phyloP scores from a whole-genome alignment of 1,140 invertebrate genomes.

The Drosophila lacteicornis region DNA sequence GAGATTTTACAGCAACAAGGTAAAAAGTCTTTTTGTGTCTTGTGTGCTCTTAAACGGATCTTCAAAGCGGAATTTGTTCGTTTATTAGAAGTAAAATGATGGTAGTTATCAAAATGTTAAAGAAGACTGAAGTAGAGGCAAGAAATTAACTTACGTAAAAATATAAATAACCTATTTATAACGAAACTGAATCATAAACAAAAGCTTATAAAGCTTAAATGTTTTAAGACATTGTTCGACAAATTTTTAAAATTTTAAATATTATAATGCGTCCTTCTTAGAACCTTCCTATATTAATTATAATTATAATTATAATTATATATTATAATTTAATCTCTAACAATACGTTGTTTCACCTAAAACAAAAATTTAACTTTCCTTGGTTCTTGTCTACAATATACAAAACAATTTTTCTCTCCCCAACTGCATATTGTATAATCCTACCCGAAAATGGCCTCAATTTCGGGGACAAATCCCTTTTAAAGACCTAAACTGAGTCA shows the following conservation, averaged over 20 bases:
- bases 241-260: no score
- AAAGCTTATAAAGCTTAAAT: no score
- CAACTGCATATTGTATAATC: background rate
- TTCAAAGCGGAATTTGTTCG: background rate
- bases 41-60: conserved; percentile 8
- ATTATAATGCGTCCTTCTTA: no score
- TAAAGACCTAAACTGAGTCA: conserved; percentile 41
- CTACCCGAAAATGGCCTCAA: conserved; percentile 7
- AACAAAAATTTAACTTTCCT: background rate
- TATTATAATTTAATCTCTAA: no score
- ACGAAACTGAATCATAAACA: no score
- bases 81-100: background rate
- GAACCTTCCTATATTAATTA: no score
- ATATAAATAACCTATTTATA: no score
- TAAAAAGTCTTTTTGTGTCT: conserved; percentile 24
- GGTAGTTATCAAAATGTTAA: background rate
- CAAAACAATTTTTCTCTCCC: background rate
- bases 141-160: background rate
- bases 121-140: background rate
- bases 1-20: conserved; percentile 58
- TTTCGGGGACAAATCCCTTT: conserved; percentile 71
- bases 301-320: no score
- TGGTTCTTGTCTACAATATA: background rate
- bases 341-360: no score
- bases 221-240: no score